Conservation (phyloP, 1,140 invertebrate species). For the Euura lappo region DNA sequence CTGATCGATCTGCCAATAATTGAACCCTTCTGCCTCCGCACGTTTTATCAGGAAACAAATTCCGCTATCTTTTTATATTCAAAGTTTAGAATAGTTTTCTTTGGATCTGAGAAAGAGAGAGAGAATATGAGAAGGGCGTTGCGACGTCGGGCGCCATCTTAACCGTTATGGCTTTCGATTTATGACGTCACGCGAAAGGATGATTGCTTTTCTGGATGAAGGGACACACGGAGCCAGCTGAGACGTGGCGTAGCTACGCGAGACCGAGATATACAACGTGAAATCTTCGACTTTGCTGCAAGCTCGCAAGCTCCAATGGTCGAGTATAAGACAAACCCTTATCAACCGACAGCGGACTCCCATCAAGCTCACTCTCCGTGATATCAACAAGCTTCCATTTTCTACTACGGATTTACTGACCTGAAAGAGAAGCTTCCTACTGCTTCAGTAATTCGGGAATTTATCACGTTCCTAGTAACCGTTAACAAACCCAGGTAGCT, state of each 20-base stretch:
- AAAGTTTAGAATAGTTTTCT: neutral
- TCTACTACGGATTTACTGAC: neutral
- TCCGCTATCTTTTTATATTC: too few species aligned
- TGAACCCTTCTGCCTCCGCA: too few species aligned
- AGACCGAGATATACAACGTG: neutral
- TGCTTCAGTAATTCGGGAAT: too few species aligned
- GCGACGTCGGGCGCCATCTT: slow-evolving; percentile 38
- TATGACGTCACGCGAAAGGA: slow-evolving; percentile 45
- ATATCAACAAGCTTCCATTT: slow-evolving; percentile 23
- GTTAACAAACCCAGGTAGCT: too few species aligned
- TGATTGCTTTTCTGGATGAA: slow-evolving; percentile 44
- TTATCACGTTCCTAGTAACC: too few species aligned
- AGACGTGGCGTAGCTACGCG: slow-evolving; percentile 14
- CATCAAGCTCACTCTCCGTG: slow-evolving; percentile 28
- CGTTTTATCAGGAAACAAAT: too few species aligned
- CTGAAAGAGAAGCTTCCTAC: too few species aligned
- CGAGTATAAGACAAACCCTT: slow-evolving; percentile 21
- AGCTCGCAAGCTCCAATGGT: slow-evolving; percentile 12
- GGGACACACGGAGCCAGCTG: slow-evolving; percentile 11
- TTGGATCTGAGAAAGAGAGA: too few species aligned
- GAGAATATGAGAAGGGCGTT: slow-evolving; percentile 12
- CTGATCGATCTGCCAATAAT: slow-evolving; percentile 23
- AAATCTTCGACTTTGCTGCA: neutral
- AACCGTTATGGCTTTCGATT: slow-evolving; percentile 46
- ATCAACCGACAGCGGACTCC: slow-evolving; percentile 18